A percentile compares a stretch with the other conserved stretches of the same genome.
Evolutionary conservation across 2,888 invertebrate genomes (phyloP).

Genomic region (Toxonevra muliebris): DNA sequence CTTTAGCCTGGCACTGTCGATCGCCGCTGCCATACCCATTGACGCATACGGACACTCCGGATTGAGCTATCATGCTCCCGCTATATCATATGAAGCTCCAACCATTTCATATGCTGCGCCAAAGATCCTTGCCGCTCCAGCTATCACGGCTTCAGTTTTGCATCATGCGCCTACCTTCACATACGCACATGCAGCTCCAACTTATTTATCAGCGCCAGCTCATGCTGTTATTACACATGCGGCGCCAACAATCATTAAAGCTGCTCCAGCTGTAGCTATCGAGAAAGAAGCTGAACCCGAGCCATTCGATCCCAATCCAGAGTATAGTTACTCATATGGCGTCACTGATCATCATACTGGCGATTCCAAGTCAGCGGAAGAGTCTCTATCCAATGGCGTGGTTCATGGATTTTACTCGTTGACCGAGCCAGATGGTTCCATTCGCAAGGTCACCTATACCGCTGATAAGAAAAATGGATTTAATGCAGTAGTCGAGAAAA

Average conservation of each 20-base stretch:
- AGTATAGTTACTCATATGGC: constrained; percentile 75
- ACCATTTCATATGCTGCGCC: constrained; percentile 47
- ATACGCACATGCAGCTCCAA: constrained; percentile 39
- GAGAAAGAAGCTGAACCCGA: constrained; percentile 56
- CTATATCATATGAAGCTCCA: constrained; percentile 47
- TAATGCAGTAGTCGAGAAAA: constrained; percentile 73
- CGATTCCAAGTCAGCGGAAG: constrained; percentile 67
- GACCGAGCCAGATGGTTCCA: constrained; percentile 72
- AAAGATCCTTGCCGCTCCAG: constrained; percentile 36
- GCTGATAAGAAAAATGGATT: constrained; percentile 75
- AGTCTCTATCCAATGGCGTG: constrained; percentile 71
- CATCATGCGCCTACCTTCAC: constrained; percentile 41
- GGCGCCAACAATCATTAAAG: constrained; percentile 39
- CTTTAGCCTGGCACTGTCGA: constrained; percentile 52
- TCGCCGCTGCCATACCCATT: constrained; percentile 52
- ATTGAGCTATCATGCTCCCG: constrained; percentile 32
- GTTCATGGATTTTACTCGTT: constrained; percentile 74
- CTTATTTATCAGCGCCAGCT: constrained; percentile 37
- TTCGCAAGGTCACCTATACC: constrained; percentile 72
- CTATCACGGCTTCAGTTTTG: constrained; percentile 34
- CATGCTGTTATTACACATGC: constrained; percentile 32
- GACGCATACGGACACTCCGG: constrained; percentile 48
- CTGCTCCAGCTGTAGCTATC: constrained; percentile 53
- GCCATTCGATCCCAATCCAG: constrained; percentile 65
- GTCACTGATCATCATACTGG: constrained; percentile 75